phyloP scores from a whole-genome alignment of 2,113 vertebrate genomes.

The Irena cyanogastra region DNA sequence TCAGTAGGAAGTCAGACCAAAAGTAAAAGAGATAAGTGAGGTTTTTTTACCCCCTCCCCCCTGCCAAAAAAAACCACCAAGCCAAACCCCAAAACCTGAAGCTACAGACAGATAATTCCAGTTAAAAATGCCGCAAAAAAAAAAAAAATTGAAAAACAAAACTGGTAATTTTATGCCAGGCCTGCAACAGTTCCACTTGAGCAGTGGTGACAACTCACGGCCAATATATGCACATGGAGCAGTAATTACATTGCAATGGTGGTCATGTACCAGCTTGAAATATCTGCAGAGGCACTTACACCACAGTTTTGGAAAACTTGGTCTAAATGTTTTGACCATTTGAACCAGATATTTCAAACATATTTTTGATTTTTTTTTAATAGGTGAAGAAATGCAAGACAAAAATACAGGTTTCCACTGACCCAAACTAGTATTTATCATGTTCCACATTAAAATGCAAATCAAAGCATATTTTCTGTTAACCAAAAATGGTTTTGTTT shows the following conservation, averaged over 20 bases:
- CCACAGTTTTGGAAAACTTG: background rate
- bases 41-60: background rate
- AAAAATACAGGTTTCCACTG: background rate
- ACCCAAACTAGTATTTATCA: background rate
- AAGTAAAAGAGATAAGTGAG: background rate
- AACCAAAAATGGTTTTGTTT: background rate
- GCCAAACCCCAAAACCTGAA: background rate
- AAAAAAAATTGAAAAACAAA: background rate
- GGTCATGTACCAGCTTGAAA: background rate
- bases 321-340: background rate
- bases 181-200: background rate
- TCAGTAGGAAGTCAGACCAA: background rate
- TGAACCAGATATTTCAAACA: background rate
- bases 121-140: background rate
- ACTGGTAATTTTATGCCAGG: background rate
- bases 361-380: background rate
- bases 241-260: background rate
- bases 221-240: background rate
- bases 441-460: background rate
- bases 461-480: background rate
- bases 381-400: background rate
- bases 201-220: background rate
- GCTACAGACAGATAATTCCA: background rate
- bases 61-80: background rate
- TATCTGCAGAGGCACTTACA: background rate